These are phyloP conservation scores for Sternotherus odoratus DNA, from an alignment of 2,797 vertebrate genomes.

Conservation along the genomic window DNA sequence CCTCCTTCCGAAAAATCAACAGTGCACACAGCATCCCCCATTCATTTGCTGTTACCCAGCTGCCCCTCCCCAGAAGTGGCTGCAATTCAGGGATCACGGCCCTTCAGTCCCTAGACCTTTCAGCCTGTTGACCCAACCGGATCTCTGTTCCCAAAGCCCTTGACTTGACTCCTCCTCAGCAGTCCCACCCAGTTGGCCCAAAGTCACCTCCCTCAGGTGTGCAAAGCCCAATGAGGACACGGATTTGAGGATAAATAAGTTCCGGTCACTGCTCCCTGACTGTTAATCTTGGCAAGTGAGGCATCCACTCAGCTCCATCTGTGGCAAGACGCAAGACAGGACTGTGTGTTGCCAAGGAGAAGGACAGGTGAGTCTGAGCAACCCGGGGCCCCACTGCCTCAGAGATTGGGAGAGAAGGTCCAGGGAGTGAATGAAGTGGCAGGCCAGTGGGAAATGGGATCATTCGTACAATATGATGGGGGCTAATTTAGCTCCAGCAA, in stretches of 20 bases:
- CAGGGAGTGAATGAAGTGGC: background rate
- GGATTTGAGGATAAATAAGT: background rate
- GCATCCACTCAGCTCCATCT: background rate
- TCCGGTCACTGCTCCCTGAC: background rate
- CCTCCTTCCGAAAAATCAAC: too few relatives aligned
- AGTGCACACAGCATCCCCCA: too few relatives aligned
- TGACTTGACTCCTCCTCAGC: too few relatives aligned
- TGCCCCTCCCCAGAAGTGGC: too few relatives aligned
- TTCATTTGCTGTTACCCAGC: too few relatives aligned
- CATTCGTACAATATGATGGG: background rate
- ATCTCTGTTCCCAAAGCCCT: too few relatives aligned
- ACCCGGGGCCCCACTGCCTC: background rate
- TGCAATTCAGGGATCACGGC: too few relatives aligned
- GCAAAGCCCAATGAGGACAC: background rate
- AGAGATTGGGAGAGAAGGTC: background rate
- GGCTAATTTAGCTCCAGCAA: too few relatives aligned
- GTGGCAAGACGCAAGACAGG: too few relatives aligned
- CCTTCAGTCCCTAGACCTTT: too few relatives aligned
- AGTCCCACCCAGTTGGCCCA: too few relatives aligned
- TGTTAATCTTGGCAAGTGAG: background rate
- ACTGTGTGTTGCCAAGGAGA: background rate
- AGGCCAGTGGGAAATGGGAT: background rate
- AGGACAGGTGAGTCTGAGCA: background rate
- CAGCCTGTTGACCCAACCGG: too few relatives aligned
- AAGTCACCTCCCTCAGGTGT: background rate